Percentiles rank a stretch among this genome's conserved stretches.
Evolutionary conservation across 2,113 vertebrate genomes (phyloP).

Genomic region (Calidris pugnax): DNA sequence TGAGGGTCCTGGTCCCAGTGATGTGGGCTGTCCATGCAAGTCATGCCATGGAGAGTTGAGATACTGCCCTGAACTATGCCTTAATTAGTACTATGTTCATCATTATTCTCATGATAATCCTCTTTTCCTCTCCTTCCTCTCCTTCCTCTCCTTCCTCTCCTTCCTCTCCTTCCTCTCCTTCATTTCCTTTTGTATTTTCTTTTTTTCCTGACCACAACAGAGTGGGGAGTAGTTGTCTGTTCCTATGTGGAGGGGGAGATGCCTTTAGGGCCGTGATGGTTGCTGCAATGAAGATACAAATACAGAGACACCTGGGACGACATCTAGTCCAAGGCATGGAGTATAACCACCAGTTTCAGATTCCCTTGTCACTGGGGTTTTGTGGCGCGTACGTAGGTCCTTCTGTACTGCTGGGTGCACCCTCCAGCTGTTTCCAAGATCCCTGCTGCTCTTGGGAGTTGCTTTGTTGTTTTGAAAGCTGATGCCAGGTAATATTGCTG

Average conservation of each 20-base stretch:
- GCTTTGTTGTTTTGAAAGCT: not conserved
- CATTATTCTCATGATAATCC: not conserved
- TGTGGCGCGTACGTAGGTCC: not conserved
- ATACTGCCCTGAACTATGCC: not conserved
- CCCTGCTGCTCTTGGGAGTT: not conserved
- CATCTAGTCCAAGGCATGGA: not conserved
- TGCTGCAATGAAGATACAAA: not conserved
- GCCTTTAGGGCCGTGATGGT: not conserved
- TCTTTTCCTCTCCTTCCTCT: not conserved
- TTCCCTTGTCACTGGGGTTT: not conserved
- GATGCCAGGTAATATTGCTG: not conserved
- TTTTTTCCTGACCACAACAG: not conserved
- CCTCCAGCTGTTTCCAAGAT: not conserved
- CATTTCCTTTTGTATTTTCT: not conserved
- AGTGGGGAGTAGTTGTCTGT: not conserved
- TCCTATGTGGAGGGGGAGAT: rapidly evolving
- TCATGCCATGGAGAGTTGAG: not conserved
- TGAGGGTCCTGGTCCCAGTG: not conserved
- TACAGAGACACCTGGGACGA: not conserved
- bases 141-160: no score
- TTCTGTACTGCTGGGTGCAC: not conserved
- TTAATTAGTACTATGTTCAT: not conserved
- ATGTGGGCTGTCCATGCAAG: not conserved
- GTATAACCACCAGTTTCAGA: not conserved
- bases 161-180: not conserved